A percentile compares a stretch with the other conserved stretches of the same genome.
phyloP scores from a whole-genome alignment of 2,797 vertebrate genomes.

The Gymnoscopelus microlampas region DNA sequence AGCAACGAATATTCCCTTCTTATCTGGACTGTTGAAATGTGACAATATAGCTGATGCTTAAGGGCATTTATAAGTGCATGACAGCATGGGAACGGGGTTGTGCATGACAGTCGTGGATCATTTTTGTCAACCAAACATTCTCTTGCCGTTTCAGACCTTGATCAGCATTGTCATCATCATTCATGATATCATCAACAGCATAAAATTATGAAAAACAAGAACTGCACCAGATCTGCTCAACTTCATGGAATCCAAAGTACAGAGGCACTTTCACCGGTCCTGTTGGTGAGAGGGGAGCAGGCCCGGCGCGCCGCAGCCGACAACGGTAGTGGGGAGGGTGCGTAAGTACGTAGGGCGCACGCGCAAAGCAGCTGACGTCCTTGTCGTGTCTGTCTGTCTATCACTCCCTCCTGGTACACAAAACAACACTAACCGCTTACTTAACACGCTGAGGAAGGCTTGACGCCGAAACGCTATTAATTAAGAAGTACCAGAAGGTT shows the following conservation, averaged over 20 bases:
- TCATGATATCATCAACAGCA: slow-evolving; percentile 42
- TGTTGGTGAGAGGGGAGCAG: slow-evolving; percentile 91
- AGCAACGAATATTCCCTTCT: slow-evolving; percentile 67
- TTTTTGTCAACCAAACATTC: slow-evolving; percentile 50
- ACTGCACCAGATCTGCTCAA: slow-evolving; percentile 64
- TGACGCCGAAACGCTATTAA: no score
- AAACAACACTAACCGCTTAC: no score
- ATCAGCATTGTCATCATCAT: slow-evolving; percentile 52
- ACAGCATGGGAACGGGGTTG: slow-evolving; percentile 73
- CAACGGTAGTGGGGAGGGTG: no score
- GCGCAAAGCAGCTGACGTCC: no score
- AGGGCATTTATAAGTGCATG: slow-evolving; percentile 74
- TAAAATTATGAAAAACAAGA: slow-evolving; percentile 51
- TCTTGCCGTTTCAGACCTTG: slow-evolving; percentile 54
- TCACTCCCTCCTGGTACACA: no score
- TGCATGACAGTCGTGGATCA: slow-evolving; percentile 75
- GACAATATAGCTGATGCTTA: slow-evolving; percentile 73
- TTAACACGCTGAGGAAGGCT: no score
- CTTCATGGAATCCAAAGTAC: slow-evolving; percentile 73
- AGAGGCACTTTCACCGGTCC: slow-evolving; percentile 96
- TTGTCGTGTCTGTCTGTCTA: no score
- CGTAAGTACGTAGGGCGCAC: no score
- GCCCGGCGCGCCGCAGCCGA: slow-evolving; percentile 59
- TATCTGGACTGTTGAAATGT: slow-evolving; percentile 62
- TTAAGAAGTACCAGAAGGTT: no score